Evolutionary conservation across 1,140 invertebrate species (phyloP).

Genomic region (Muscidifurax raptorellus): DNA sequence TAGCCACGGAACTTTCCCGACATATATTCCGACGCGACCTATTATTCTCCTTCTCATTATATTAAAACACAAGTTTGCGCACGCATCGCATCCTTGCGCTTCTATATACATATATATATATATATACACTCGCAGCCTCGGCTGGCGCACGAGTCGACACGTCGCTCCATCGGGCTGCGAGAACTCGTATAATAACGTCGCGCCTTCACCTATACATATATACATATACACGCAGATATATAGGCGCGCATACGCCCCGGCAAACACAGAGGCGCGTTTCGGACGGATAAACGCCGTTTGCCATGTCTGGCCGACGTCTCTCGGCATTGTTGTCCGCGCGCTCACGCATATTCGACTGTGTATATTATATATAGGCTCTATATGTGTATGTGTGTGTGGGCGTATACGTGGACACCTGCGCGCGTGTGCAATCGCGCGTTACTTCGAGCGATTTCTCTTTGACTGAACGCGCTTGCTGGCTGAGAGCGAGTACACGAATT

Average conservation of each 20-base stretch:
- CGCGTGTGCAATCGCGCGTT: slow-evolving; percentile 9
- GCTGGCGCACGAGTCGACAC: background rate
- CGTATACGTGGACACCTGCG: background rate
- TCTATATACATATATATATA: background rate
- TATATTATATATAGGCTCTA: background rate
- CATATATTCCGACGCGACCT: background rate
- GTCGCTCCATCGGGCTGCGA: slow-evolving; percentile 15
- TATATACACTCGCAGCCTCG: background rate
- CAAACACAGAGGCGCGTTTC: slow-evolving; percentile 28
- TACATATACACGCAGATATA: background rate
- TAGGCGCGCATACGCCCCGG: background rate
- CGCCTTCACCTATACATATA: background rate
- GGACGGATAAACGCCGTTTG: slow-evolving; percentile 48
- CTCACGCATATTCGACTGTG: background rate
- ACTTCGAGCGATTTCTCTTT: slow-evolving; percentile 9
- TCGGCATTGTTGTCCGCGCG: background rate
- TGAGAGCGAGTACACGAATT: too few species aligned
- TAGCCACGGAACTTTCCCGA: background rate
- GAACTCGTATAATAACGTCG: slow-evolving; percentile 30
- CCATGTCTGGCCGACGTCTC: background rate
- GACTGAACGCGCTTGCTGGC: background rate
- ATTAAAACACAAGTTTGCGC: background rate
- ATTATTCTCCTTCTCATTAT: background rate
- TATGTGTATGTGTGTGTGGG: background rate
- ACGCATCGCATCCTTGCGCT: background rate